Conservation (phyloP, 2,888 invertebrate species). For the Sarcophaga variegata region DNA sequence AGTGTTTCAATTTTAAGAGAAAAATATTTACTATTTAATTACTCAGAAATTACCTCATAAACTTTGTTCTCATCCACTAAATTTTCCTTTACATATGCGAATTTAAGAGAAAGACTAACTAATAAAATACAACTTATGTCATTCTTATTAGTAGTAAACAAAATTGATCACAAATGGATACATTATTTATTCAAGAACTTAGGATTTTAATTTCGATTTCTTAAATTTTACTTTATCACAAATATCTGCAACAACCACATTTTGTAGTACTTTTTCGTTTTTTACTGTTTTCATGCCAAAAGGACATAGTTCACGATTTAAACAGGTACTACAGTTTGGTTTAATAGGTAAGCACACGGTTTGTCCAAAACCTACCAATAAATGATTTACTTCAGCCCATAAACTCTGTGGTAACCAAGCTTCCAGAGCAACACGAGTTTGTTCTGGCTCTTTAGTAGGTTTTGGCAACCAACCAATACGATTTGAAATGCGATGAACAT, state of each 20-base stretch:
- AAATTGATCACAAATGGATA: too few relatives aligned
- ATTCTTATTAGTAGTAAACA: too few relatives aligned
- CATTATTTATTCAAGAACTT: not conserved
- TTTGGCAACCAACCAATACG: constrained; percentile 92
- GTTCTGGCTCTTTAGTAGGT: constrained; percentile 91
- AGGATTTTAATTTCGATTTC: constrained; percentile 30
- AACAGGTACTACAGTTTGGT: constrained; percentile 92
- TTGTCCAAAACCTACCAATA: constrained; percentile 99
- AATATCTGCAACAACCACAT: constrained; percentile 3
- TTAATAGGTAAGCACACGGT: constrained; percentile 91
- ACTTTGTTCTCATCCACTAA: not conserved
- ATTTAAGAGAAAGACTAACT: too few relatives aligned
- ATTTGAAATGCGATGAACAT: constrained; percentile 97
- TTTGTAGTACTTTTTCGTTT: not conserved
- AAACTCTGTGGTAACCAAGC: constrained; percentile 92
- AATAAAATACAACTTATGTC: too few relatives aligned
- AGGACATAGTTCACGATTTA: constrained; percentile 93
- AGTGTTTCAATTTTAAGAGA: not conserved
- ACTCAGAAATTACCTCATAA: not conserved
- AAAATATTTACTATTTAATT: not conserved
- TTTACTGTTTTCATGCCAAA: constrained; percentile 73
- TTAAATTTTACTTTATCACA: constrained; percentile 32
- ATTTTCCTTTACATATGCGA: too few relatives aligned
- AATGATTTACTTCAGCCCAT: constrained; percentile 94
- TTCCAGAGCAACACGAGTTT: constrained; percentile 92